phyloP scores from a whole-genome alignment of 2,113 vertebrate genomes.

The human (Homo sapiens) region GRCh38 chr2:184303501-184304000 shows the following conservation, averaged over 20 bases:
- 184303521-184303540: neutral
- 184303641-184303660: neutral
- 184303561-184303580: neutral
- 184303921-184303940: neutral
- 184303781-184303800: neutral
- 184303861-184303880: neutral
- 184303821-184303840: neutral
- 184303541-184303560: neutral
- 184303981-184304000: neutral
- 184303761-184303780: neutral
- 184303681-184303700: neutral
- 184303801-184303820: neutral
- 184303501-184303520: neutral
- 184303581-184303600: neutral
- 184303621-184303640: conserved; percentile 10
- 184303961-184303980: neutral
- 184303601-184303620: conserved; percentile 19
- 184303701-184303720: neutral
- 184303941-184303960: neutral
- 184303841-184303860: neutral
- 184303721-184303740: neutral
- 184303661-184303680: conserved; percentile 21
- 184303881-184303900: neutral
- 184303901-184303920: neutral
- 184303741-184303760: neutral